phyloP scores from a whole-genome alignment of 2,113 vertebrate genomes.

The Dasyprocta punctata region DNA sequence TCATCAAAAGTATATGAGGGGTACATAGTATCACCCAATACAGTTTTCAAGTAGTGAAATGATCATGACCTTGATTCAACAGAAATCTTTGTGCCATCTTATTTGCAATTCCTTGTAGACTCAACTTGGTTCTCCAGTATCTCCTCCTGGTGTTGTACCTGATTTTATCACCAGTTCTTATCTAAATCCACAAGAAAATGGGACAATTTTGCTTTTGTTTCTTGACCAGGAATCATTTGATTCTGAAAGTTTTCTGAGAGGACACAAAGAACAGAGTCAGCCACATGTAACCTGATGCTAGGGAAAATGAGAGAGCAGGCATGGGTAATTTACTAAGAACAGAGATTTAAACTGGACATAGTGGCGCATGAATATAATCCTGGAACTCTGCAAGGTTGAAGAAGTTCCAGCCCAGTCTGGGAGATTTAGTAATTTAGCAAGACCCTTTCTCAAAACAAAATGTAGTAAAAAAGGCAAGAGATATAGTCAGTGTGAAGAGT shows the following conservation, averaged over 20 bases:
- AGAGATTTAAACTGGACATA: neutral
- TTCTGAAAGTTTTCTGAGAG: neutral
- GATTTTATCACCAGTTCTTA: neutral
- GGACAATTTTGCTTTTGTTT: neutral
- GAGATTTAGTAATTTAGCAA: neutral
- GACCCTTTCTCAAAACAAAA: neutral
- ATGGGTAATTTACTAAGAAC: neutral
- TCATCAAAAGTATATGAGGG: too few relatives aligned
- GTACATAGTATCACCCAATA: too few relatives aligned
- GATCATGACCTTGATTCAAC: neutral
- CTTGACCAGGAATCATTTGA: neutral
- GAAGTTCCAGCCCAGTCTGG: neutral
- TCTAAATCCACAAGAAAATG: neutral
- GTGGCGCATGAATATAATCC: neutral
- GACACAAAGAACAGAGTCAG: neutral
- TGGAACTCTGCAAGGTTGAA: neutral
- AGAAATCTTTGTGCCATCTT: neutral
- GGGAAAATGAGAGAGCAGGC: neutral
- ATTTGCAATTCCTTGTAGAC: neutral
- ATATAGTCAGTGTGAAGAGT: neutral
- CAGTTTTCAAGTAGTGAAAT: too few relatives aligned
- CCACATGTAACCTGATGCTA: neutral
- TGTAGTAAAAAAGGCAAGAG: neutral
- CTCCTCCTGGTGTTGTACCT: neutral
- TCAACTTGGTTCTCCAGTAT: neutral